Percentiles rank a stretch among this genome's conserved stretches.
These are phyloP conservation scores for Temnothorax longispinosus DNA, from an alignment of 1,140 invertebrate genomes.

Conservation along the genomic window DNA sequence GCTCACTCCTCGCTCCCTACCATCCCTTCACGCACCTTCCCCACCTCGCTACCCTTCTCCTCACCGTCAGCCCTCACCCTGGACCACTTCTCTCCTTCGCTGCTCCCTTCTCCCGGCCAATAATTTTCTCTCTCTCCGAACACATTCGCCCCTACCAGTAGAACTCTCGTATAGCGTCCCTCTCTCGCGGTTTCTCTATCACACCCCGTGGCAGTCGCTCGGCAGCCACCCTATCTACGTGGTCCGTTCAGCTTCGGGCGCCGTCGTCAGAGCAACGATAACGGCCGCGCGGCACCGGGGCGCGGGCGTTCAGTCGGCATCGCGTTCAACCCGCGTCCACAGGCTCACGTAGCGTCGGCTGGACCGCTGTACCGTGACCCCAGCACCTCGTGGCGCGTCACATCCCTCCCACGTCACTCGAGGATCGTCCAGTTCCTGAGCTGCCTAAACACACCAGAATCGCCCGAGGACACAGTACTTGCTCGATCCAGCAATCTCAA, in stretches of 20 bases:
- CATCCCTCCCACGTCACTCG: background rate
- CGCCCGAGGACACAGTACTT: background rate
- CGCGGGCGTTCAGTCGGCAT: conserved; percentile 65
- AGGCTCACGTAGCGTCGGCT: conserved; percentile 18
- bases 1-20: background rate
- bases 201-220: conserved; percentile 39
- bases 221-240: conserved; percentile 53
- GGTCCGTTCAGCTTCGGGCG: conserved; percentile 35
- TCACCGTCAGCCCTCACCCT: conserved; percentile 20
- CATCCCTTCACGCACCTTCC: conserved; percentile 46
- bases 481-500: background rate
- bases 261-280: conserved; percentile 60
- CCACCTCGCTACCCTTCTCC: conserved; percentile 17
- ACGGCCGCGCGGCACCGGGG: conserved; percentile 60
- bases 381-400: conserved; percentile 17
- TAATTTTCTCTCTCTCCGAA: conserved; percentile 53
- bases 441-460: background rate
- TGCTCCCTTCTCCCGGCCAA: conserved; percentile 42
- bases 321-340: conserved; percentile 62
- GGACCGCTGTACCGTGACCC: background rate
- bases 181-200: conserved; percentile 47
- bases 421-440: background rate
- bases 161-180: background rate
- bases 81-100: conserved; percentile 22
- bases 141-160: conserved; percentile 16